Base-by-base conservation (phyloP, 2,113 vertebrate genomes). In the Hyaena hyaena region DNA sequence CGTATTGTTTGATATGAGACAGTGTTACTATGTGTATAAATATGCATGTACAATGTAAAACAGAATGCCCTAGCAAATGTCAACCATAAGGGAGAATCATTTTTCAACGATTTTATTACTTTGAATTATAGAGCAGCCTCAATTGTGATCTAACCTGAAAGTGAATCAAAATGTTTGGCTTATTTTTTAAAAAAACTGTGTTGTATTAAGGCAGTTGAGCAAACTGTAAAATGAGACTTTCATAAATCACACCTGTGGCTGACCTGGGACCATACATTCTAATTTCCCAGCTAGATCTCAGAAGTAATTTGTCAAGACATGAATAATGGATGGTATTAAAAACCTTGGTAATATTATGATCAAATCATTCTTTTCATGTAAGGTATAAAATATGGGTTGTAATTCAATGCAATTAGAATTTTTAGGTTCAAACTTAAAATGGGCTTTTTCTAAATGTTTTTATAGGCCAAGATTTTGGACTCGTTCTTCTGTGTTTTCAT, bases 181-280 rank as follows among this genome's bases (percentile, higher is more conserved):
- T 80, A 4, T 91, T 14, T 74, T 85, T 84, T 53, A 81, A 80
- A 39, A 39, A 39, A 39, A 93, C 87, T 81, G 7, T 48, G 10
- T 12, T 86, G 15, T 55, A 58, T 65, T 61, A 73, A 96, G 61
- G 48, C 21, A 65, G 50, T 55, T 68, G 55, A 80, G 48, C 11
- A 43, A 68, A 93, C 19, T 77, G 14, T 88, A 85, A 89, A 83
- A 79, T 73, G 39, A 82, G 88, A 50, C 68, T 91, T 95, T 81
- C 45, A 55, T 77, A 92, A 79, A n/a, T 77, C 81, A 74, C 14
- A 79, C 33, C 66, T 80, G 26, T 35, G 9, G 1, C 81, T 85
- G 74, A 87, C 16, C 48, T 69, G 35, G 71, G 33, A 68, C 23
- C 23, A 71, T 16, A 68, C 12, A 68, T 39, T 68, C 31, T 63